Base-by-base conservation (phyloP, 2,888 invertebrate genomes). In the Noctua janthe region DNA sequence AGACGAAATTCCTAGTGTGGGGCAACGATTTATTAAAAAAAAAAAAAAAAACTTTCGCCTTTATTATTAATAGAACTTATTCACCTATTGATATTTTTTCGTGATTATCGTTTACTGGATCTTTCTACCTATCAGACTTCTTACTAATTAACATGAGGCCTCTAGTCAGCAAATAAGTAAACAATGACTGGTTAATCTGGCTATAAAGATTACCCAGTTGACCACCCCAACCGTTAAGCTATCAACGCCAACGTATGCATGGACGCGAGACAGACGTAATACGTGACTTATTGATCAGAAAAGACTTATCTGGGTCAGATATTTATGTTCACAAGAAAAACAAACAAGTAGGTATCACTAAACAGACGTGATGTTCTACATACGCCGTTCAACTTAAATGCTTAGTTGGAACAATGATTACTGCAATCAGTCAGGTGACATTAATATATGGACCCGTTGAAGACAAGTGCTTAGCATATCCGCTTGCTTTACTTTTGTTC, bases 211-310 rank as follows among this genome's bases (percentile, higher is more conserved):
- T 51, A 43, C n/a, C 49, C 39, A 78, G 78, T 69, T 79, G 81
- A 71, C 71, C 80, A 71, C 51, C 47, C 80, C 20, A 54, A 67
- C 59, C 85, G 67, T 74, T 69, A 71, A 56, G 69, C 76, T 77
- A 75, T 76, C 74, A 70, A 59, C 66, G 39, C 72, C 51, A 39
- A 71, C 72, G 71, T 74, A 76, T 64, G 56, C 72, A 78, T 71
- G 62, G 73, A 85, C 51, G 66, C 64, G 70, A 78, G 74, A 78
- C 70, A 87, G 69, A 76, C 76, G 80, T 73, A 49, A 75, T 82
- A 86, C 88, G 81, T 87, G 87, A 87, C 29, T 87, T 89, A 90
- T 90, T 89, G 89, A 89, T 90, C 90, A 90, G 88, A 89, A 89
- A 89, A 86, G 35, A 86, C 87, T 79, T 71, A 89, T 87, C 84